A percentile compares a stretch with the other conserved stretches of the same genome.
Conservation (phyloP, 92 coral and sea anemone genomes). For the Scolanthus callimorphus region DNA sequence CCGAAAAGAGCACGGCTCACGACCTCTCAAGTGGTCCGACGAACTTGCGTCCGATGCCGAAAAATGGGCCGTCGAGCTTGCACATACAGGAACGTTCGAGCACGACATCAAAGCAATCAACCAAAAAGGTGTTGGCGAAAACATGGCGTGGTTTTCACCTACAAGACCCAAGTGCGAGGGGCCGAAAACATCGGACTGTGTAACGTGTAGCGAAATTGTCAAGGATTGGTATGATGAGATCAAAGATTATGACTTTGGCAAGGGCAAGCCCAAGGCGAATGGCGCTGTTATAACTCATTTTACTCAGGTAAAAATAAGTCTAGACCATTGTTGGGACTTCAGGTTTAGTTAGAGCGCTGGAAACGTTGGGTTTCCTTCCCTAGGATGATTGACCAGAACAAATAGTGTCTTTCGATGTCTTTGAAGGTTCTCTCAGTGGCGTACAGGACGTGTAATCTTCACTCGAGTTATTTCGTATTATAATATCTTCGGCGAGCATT, state of each 20-base stretch:
- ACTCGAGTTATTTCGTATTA: no score
- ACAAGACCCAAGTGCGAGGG: constrained; percentile 65
- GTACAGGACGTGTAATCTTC: no score
- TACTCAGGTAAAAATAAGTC: constrained; percentile 71
- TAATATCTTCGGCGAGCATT: no score
- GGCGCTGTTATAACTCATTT: constrained; percentile 66
- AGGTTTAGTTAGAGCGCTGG: no score
- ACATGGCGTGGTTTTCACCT: constrained; percentile 83
- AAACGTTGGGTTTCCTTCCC: no score
- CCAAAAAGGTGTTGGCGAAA: constrained; percentile 71
- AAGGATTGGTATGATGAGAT: constrained; percentile 84
- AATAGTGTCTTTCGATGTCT: no score
- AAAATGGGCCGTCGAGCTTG: constrained; percentile 86
- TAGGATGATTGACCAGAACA: no score
- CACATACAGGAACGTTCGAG: constrained; percentile 54
- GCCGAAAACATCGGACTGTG: constrained; percentile 47
- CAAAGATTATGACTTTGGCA: constrained; percentile 50
- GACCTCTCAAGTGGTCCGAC: constrained; percentile 71
- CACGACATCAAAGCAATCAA: constrained; percentile 58
- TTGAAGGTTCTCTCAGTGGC: no score
- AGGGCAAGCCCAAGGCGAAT: constrained; percentile 40
- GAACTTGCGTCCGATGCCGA: constrained; percentile 72
- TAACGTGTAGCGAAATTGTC: constrained; percentile 64
- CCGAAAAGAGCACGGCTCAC: constrained; percentile 71
- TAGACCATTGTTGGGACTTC: no score